Percentiles rank a stretch among this genome's conserved stretches.
Conservation (phyloP, 1,140 invertebrate genomes). For the Rhyacophila brunnea region DNA sequence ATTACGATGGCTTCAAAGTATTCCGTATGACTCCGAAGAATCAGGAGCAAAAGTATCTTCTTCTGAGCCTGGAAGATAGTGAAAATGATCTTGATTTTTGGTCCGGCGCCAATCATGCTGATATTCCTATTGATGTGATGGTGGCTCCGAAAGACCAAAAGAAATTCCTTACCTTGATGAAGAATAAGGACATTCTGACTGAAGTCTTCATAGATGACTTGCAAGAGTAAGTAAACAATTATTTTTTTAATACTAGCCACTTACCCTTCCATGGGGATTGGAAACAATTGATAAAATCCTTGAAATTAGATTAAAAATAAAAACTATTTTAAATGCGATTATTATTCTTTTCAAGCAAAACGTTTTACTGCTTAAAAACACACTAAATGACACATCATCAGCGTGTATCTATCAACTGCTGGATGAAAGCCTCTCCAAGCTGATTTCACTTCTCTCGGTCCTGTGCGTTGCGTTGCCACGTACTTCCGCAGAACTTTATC, state of each 20-base stretch:
- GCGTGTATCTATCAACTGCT: no score
- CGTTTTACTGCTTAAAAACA: no score
- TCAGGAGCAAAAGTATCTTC: slow-evolving; percentile 33
- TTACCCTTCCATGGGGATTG: not conserved
- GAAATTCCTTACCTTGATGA: slow-evolving; percentile 34
- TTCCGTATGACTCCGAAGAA: slow-evolving; percentile 20
- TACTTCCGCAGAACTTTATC: no score
- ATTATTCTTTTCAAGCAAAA: no score
- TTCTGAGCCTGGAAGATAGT: slow-evolving; percentile 22
- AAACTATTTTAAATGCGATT: no score
- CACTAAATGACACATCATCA: no score
- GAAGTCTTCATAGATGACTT: slow-evolving; percentile 41
- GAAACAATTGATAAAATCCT: no score
- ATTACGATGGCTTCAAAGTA: slow-evolving; percentile 28
- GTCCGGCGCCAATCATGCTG: slow-evolving; percentile 3
- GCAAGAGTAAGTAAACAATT: slow-evolving; percentile 35
- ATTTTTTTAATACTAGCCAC: not conserved
- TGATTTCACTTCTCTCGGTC: no score
- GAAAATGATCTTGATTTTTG: slow-evolving; percentile 29
- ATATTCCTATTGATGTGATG: slow-evolving; percentile 40
- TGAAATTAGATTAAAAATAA: no score
- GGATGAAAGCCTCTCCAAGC: no score
- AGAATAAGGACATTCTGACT: slow-evolving; percentile 23
- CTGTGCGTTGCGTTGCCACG: no score
- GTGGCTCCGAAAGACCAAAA: slow-evolving; percentile 38